phyloP scores from a whole-genome alignment of 2,797 vertebrate genomes.

The Gymnodraco acuticeps region DNA sequence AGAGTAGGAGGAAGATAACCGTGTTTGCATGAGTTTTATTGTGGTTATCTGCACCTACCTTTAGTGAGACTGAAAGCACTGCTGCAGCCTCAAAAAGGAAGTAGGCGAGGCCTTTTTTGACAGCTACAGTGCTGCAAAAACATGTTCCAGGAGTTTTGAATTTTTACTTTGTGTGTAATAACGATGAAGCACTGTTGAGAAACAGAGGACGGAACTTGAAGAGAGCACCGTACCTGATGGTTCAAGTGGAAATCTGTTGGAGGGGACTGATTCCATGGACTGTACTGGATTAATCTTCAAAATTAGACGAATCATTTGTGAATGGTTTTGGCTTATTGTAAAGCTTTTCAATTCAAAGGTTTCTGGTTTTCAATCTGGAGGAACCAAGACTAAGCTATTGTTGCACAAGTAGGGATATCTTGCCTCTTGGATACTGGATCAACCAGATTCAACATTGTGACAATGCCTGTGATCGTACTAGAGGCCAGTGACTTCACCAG shows the following conservation, averaged over 20 bases:
- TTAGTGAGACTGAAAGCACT: constrained; percentile 59
- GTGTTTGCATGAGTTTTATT: constrained; percentile 73
- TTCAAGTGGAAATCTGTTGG: constrained; percentile 1
- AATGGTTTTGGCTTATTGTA: background rate
- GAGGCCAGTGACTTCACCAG: constrained; percentile 80
- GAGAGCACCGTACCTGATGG: background rate
- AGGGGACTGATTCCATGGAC: constrained; percentile 17
- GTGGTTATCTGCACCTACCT: constrained; percentile 75
- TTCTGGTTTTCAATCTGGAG: background rate
- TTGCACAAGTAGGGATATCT: constrained; percentile 2
- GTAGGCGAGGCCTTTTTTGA: constrained; percentile 69
- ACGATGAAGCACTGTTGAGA: constrained; percentile 8
- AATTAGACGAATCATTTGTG: constrained; percentile 6
- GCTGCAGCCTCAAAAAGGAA: constrained; percentile 77
- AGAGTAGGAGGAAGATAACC: constrained; percentile 43
- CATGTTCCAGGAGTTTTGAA: constrained; percentile 46
- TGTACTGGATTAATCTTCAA: constrained; percentile 24
- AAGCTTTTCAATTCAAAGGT: constrained; percentile 14
- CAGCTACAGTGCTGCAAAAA: constrained; percentile 29
- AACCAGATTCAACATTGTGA: constrained; percentile 13
- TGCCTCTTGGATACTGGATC: constrained; percentile 18
- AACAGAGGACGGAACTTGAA: background rate
- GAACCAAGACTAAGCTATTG: constrained; percentile 14
- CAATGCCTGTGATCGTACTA: constrained; percentile 84
- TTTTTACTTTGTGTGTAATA: constrained; percentile 4